Conservation (phyloP, 2,113 vertebrate species). For the Trematomus loennbergii region DNA sequence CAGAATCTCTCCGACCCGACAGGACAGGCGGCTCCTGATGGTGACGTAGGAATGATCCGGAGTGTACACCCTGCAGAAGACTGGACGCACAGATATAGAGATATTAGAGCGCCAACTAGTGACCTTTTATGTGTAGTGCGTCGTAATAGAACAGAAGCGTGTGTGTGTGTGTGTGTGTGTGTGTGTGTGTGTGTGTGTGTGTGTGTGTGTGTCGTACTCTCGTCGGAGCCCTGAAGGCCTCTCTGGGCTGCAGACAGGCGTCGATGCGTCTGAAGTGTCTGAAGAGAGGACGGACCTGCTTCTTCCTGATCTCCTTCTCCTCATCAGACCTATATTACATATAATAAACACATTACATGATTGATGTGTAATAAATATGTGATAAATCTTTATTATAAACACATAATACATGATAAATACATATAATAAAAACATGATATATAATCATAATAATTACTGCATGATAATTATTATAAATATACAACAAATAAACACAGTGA, state of each 20-base stretch:
- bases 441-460: too few relatives aligned
- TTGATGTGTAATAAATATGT: too few relatives aligned
- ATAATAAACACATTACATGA: too few relatives aligned
- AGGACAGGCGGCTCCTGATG: conserved; percentile 95
- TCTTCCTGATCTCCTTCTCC: conserved; percentile 91
- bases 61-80: conserved; percentile 98
- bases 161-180: conserved; percentile 5
- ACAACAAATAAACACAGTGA: too few relatives aligned
- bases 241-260: conserved; percentile 94
- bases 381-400: too few relatives aligned
- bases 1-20: conserved; percentile 95
- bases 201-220: conserved; percentile 86
- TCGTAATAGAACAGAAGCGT: background rate
- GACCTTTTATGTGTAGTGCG: too few relatives aligned
- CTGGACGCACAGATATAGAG: conserved; percentile 64
- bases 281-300: conserved; percentile 95
- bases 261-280: conserved; percentile 96
- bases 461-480: too few relatives aligned
- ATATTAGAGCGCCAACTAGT: background rate
- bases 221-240: conserved; percentile 97
- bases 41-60: conserved; percentile 97
- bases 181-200: conserved; percentile 12
- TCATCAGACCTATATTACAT: conserved; percentile 84
- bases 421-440: too few relatives aligned
- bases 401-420: too few relatives aligned